A percentile compares a stretch with the other conserved stretches of the same genome.
phyloP scores from a whole-genome alignment of 1,140 invertebrate genomes.

The honey bee (Apis mellifera) region Amel_HAv3.1 CM009940.2:7018001-7018500 shows the following conservation, averaged over 20 bases:
- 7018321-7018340: background rate
- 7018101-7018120: background rate
- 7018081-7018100: background rate
- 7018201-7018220: background rate
- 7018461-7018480: constrained; percentile 48
- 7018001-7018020: background rate
- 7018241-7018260: background rate
- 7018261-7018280: constrained; percentile 8
- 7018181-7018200: too few relatives aligned
- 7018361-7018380: constrained; percentile 36
- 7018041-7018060: background rate
- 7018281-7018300: background rate
- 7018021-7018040: background rate
- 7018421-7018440: constrained; percentile 37
- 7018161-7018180: background rate
- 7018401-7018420: constrained; percentile 32
- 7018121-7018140: background rate
- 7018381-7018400: constrained; percentile 25
- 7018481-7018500: constrained; percentile 46
- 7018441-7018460: constrained; percentile 16
- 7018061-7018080: background rate
- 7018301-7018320: background rate
- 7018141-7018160: background rate
- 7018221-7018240: background rate
- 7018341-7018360: constrained; percentile 1